phyloP scores from a whole-genome alignment of 1,140 invertebrate genomes.

The Ostrea denselamellosa region DNA sequence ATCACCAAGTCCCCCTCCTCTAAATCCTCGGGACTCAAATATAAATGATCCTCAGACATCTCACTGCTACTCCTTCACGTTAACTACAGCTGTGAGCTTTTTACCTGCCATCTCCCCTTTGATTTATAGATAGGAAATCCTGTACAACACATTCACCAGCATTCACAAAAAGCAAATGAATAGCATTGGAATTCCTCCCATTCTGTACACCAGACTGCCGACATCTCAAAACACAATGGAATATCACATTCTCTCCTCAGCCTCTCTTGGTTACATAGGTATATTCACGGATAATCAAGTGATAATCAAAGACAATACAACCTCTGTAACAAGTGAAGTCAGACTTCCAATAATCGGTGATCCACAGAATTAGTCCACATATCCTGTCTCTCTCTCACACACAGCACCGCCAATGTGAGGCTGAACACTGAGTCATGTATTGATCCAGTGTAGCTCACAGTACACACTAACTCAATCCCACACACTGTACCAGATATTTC shows the following conservation, averaged over 20 bases:
- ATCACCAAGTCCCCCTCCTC: conserved; percentile 53
- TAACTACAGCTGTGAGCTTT: conserved; percentile 12
- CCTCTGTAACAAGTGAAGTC: neutral
- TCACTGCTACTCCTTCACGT: neutral
- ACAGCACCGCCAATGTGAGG: neutral
- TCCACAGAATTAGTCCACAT: neutral
- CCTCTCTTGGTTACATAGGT: neutral
- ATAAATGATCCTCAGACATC: conserved; percentile 54
- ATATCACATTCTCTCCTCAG: neutral
- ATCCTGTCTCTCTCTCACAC: neutral
- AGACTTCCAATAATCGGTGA: neutral
- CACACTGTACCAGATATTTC: neutral
- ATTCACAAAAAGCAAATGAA: neutral
- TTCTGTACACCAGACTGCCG: neutral
- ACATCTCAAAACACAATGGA: neutral
- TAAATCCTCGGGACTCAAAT: conserved; percentile 51
- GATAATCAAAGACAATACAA: neutral
- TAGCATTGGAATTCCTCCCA: neutral
- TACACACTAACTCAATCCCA: conserved; percentile 21
- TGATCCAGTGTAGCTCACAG: neutral
- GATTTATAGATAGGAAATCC: conserved; percentile 37
- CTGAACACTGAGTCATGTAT: conserved; percentile 20
- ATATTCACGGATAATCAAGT: neutral
- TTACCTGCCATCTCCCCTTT: conserved; percentile 19
- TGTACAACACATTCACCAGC: conserved; percentile 24